phyloP scores from a whole-genome alignment of 2,113 vertebrate genomes.

The Centrocercus urophasianus region DNA sequence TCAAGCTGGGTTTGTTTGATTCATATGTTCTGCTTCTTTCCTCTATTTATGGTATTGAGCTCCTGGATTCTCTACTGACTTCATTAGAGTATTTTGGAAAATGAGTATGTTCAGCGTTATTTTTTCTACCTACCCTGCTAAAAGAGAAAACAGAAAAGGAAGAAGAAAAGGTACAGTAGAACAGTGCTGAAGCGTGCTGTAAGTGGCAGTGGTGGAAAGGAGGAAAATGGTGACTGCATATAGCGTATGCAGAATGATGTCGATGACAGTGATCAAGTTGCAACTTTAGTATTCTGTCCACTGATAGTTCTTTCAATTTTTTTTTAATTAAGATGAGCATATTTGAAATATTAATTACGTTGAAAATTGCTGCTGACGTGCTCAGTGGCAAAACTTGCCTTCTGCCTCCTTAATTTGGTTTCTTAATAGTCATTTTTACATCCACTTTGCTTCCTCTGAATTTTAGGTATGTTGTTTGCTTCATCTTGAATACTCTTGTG shows the following conservation, averaged over 20 bases:
- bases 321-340: background rate
- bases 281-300: background rate
- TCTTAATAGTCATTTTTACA: background rate
- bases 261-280: background rate
- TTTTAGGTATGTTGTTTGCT: background rate
- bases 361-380: background rate
- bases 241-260: background rate
- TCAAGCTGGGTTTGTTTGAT: slow-evolving; percentile 38
- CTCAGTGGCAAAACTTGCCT: background rate
- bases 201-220: background rate
- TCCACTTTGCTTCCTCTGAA: background rate
- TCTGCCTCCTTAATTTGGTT: background rate
- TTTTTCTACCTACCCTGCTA: background rate
- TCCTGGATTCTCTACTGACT: slow-evolving; percentile 50
- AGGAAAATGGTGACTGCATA: background rate
- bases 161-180: background rate
- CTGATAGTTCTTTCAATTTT: background rate
- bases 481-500: background rate
- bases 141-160: background rate
- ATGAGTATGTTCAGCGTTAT: slow-evolving; percentile 48
- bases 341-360: background rate
- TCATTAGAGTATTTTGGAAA: slow-evolving; percentile 64
- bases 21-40: slow-evolving; percentile 61
- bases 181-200: background rate
- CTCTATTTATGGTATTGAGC: slow-evolving; percentile 16